phyloP scores from a whole-genome alignment of 2,113 vertebrate species.

The Mus spicilegus region DNA sequence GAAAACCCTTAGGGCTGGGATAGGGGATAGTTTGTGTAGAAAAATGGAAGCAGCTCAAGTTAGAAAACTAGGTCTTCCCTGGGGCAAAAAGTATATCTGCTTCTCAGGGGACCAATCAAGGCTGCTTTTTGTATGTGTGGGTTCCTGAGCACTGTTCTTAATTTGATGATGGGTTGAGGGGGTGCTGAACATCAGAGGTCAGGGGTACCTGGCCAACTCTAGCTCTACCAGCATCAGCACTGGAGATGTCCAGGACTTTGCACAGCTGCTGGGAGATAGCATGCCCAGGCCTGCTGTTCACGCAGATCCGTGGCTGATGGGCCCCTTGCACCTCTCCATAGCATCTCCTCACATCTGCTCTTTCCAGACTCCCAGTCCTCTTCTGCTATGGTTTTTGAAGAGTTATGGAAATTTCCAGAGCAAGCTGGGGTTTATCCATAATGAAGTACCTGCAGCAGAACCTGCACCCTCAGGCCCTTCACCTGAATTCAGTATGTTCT shows the following conservation, averaged over 20 bases:
- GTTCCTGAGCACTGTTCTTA: background rate
- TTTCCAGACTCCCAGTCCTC: background rate
- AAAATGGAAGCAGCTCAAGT: background rate
- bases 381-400: background rate
- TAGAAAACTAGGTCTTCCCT: background rate
- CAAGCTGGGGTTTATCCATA: background rate
- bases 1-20: background rate
- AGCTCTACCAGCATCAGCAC: background rate
- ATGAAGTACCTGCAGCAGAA: background rate
- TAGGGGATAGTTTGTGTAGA: background rate
- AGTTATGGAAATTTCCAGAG: background rate
- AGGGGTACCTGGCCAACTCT: background rate
- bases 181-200: background rate
- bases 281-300: background rate
- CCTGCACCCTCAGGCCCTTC: background rate
- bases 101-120: background rate
- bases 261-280: background rate
- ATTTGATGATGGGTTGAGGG: background rate
- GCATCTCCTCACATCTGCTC: background rate
- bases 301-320: background rate
- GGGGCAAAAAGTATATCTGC: background rate
- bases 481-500: background rate
- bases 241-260: background rate
- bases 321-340: background rate
- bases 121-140: background rate